A percentile compares a stretch with the other conserved stretches of the same genome.
Evolutionary conservation across 2,113 vertebrate species (phyloP).

Genomic region (Neolamprologus hecqui): DNA sequence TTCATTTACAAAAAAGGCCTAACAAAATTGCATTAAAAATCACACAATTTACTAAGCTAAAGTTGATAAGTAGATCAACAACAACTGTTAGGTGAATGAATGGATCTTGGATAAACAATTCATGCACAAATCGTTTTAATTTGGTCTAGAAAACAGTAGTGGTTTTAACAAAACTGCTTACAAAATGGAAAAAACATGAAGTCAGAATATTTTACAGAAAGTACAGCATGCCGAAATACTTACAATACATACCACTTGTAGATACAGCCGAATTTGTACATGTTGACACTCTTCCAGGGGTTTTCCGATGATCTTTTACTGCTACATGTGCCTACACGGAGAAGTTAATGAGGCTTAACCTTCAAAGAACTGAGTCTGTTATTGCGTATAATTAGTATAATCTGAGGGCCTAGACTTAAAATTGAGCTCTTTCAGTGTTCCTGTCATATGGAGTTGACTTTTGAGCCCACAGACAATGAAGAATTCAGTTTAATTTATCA

Average conservation of each 20-base stretch:
- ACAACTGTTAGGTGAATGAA: neutral
- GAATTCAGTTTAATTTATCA: neutral
- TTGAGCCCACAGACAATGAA: constrained; percentile 20
- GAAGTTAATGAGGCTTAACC: constrained; percentile 5
- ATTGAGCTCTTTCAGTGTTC: neutral
- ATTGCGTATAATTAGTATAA: constrained; percentile 49
- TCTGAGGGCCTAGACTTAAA: constrained; percentile 32
- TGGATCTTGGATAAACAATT: neutral
- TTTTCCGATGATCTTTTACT: constrained; percentile 26
- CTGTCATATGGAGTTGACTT: neutral
- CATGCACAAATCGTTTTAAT: neutral
- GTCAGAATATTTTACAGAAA: neutral
- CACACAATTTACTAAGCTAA: constrained; percentile 3
- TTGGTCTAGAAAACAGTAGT: neutral
- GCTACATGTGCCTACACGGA: constrained; percentile 12
- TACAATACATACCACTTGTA: neutral
- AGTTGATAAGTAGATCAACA: neutral
- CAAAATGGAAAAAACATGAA: neutral
- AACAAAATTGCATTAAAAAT: constrained; percentile 12
- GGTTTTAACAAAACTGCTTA: neutral
- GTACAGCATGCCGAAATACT: neutral
- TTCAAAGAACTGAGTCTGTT: constrained; percentile 33
- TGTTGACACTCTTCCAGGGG: constrained; percentile 26
- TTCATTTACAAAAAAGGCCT: neutral
- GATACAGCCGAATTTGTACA: neutral